Evolutionary conservation across 2,797 vertebrate genomes (phyloP), one percentile per base, ranked within the genome.

Genomic region (Euthynnus affinis): DNA sequence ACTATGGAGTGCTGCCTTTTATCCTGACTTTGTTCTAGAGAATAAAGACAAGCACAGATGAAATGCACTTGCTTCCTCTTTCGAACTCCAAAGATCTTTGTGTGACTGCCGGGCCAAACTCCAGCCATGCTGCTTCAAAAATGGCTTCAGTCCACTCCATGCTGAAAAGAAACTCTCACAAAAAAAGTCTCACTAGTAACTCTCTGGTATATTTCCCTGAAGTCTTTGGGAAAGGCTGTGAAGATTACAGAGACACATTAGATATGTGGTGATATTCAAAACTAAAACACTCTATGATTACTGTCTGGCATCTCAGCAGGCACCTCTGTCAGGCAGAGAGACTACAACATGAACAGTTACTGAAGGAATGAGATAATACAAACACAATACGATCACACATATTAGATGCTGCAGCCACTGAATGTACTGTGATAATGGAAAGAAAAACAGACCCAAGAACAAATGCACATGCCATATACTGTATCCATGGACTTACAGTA

Each of bases 301-400:
- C 62, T 58, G 68, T 77, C 53, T 65, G 51, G 65, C 49, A 25
- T 81, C 15, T 57, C 32, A 56, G 55, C 58, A 42, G 72, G n/a
- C 44, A 37, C 37, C 15, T 49, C 32, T 42, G 29, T 65, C 27
- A 57, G 53, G 18, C 12, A 51, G n/a, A 49, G 25, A 70, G 23
- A 48, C 37, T n/a, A 29, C 59, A 71, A 51, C 0, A 63, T 10
- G 2, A 59, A 18, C 14, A 46, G 46, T 17, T 84, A 6, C 25
- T 7, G 12, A 17, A 29, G 64, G 12, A 6, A 61, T n/a, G 18
- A 51, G 69, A 68, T 3, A 18, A 81, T 51, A 37, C 14, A 0
- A 44, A 23, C 49, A 48, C 58, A 61, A 62, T 71, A 46, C 57
- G 57, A 74, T 61, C 63, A 62, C 48, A 59, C 27, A 23, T 44